Percentiles rank a stretch among this genome's conserved stretches.
phyloP scores from a whole-genome alignment of 1,140 invertebrate genomes.

The Magallana ariakensis region DNA sequence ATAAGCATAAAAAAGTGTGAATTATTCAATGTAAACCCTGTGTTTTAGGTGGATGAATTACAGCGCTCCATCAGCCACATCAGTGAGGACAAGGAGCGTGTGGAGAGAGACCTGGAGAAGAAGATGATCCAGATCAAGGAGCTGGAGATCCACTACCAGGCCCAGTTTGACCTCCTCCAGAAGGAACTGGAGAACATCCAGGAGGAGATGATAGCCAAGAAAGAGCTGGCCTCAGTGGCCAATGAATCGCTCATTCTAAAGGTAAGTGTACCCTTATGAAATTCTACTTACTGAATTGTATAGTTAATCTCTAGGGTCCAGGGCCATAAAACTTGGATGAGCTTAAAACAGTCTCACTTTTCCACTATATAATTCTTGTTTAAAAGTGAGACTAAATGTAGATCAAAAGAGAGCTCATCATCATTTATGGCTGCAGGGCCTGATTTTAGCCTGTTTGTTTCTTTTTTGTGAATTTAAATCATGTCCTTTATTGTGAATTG shows the following conservation, averaged over 20 bases:
- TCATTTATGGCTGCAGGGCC: too few species aligned
- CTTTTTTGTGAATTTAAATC: too few species aligned
- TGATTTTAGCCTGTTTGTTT: too few species aligned
- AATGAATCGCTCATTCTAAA: constrained; percentile 71
- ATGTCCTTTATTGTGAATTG: too few species aligned
- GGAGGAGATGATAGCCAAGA: constrained; percentile 63
- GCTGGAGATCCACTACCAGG: constrained; percentile 62
- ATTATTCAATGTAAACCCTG: background rate
- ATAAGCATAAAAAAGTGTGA: too few species aligned
- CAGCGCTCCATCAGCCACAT: constrained; percentile 54
- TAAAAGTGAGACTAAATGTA: too few species aligned
- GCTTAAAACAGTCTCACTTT: too few species aligned
- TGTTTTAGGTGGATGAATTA: constrained; percentile 17
- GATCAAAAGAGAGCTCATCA: too few species aligned
- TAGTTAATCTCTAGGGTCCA: too few species aligned
- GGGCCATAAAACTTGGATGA: too few species aligned
- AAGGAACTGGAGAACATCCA: constrained; percentile 65
- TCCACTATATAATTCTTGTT: too few species aligned
- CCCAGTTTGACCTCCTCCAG: constrained; percentile 64
- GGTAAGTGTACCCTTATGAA: constrained; percentile 49
- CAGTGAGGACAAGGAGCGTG: constrained; percentile 54
- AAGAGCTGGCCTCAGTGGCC: constrained; percentile 63
- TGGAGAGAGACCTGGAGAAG: constrained; percentile 61
- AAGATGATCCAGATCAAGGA: constrained; percentile 61
- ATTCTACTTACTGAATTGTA: background rate